Conservation (phyloP, 2,797 vertebrate genomes). For the Chaetophractus vellerosus region DNA sequence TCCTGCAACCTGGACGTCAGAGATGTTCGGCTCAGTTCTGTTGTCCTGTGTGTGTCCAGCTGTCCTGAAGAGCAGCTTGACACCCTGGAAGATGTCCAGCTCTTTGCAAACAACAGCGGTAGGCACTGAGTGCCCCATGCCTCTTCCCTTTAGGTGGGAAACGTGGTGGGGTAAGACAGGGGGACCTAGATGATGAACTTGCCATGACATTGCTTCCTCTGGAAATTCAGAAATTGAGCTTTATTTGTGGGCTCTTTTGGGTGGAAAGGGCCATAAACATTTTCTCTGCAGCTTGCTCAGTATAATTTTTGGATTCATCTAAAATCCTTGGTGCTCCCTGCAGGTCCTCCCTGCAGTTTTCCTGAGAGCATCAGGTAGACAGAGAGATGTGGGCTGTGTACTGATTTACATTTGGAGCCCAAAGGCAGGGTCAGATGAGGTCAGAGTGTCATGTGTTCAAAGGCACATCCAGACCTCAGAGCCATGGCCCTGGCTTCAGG, state of each 20-base stretch:
- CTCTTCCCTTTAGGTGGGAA: fast-evolving
- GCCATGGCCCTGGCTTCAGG: background rate
- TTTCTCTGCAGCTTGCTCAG: background rate
- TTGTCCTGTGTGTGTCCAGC: slow-evolving; percentile 89
- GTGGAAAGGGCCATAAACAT: background rate
- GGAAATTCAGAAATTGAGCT: background rate
- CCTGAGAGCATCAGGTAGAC: background rate
- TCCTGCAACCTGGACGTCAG: slow-evolving; percentile 87
- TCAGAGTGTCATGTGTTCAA: background rate
- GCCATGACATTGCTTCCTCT: background rate
- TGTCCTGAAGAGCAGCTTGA: slow-evolving; percentile 90
- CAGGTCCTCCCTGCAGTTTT: background rate
- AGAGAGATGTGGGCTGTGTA: background rate
- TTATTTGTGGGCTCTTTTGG: background rate
- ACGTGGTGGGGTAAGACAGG: too few species aligned
- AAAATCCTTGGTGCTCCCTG: background rate
- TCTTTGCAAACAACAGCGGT: slow-evolving; percentile 91
- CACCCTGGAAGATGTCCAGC: slow-evolving; percentile 90
- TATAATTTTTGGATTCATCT: background rate
- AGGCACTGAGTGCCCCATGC: fast-evolving
- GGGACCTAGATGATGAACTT: background rate
- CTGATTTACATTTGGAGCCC: background rate
- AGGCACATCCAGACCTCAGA: background rate
- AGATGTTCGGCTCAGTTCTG: slow-evolving; percentile 83
- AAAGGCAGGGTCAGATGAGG: background rate